These are phyloP conservation scores for Sylvicapra grimmia DNA, from an alignment of 2,113 vertebrate genomes.

Conservation along the genomic window DNA sequence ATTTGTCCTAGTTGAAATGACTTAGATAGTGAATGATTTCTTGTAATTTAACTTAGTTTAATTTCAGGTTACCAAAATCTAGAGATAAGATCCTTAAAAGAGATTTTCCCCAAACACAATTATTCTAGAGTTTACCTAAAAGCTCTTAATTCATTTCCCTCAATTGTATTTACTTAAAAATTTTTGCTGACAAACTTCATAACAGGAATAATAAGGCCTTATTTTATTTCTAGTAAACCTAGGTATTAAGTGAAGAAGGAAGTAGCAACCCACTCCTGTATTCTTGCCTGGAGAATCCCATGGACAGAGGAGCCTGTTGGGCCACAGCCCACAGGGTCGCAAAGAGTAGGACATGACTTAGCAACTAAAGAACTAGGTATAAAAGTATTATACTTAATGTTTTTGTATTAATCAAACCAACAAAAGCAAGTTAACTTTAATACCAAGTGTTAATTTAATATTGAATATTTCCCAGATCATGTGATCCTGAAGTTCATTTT, in stretches of 20 bases:
- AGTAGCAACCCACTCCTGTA: neutral
- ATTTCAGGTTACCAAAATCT: neutral
- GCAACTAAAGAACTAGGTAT: neutral
- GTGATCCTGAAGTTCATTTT: neutral
- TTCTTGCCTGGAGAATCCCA: neutral
- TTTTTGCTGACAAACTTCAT: neutral
- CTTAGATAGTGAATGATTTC: neutral
- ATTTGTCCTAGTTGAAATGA: neutral
- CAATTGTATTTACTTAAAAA: neutral
- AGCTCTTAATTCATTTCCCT: neutral
- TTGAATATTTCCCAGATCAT: neutral
- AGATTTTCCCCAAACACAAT: neutral
- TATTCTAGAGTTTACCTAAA: neutral
- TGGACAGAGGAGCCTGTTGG: too few species aligned
- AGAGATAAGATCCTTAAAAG: neutral
- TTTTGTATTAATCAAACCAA: neutral
- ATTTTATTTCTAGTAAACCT: neutral
- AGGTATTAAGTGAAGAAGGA: neutral
- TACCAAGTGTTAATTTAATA: neutral
- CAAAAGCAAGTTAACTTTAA: neutral
- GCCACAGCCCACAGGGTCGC: too few species aligned
- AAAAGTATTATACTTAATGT: neutral
- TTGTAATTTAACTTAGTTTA: neutral
- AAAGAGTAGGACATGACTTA: too few species aligned
- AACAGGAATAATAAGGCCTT: neutral